Evolutionary conservation across 2,797 vertebrate species (phyloP).

Genomic region (Poeciliopsis turneri): DNA sequence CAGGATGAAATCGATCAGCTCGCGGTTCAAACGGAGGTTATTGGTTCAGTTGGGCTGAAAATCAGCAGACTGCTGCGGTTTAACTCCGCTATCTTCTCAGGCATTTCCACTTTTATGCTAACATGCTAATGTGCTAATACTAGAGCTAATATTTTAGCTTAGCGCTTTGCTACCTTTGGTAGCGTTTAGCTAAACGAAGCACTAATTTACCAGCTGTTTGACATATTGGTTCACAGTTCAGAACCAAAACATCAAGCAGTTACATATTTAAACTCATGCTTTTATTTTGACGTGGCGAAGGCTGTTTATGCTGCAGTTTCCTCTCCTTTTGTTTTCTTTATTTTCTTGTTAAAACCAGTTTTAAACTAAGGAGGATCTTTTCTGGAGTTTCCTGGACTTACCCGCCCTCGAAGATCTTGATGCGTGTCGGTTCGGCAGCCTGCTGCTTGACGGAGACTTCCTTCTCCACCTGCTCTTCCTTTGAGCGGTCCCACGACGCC

Average conservation of each 20-base stretch:
- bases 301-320: not conserved
- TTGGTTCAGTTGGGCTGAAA: constrained; percentile 18
- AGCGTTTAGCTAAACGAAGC: not conserved
- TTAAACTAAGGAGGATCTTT: not conserved
- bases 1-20: constrained; percentile 26
- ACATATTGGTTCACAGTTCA: too few species aligned
- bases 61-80: not conserved
- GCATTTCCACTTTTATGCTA: not conserved
- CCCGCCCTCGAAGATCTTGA: constrained; percentile 99
- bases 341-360: not conserved
- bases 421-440: constrained; percentile 89
- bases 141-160: not conserved
- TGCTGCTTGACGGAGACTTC: constrained; percentile 86
- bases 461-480: constrained; percentile 93
- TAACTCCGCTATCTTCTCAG: not conserved
- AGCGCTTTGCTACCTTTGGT: not conserved
- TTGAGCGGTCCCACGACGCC: constrained; percentile 90
- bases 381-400: constrained; percentile 62
- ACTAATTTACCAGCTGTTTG: not conserved
- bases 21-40: constrained; percentile 19
- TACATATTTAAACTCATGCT: not conserved
- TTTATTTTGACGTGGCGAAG: not conserved
- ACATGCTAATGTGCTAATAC: not conserved
- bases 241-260: not conserved
- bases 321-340: not conserved